Evolutionary conservation across 2,113 vertebrate species (phyloP).

Genomic region (Potamarius usumacintae): DNA sequence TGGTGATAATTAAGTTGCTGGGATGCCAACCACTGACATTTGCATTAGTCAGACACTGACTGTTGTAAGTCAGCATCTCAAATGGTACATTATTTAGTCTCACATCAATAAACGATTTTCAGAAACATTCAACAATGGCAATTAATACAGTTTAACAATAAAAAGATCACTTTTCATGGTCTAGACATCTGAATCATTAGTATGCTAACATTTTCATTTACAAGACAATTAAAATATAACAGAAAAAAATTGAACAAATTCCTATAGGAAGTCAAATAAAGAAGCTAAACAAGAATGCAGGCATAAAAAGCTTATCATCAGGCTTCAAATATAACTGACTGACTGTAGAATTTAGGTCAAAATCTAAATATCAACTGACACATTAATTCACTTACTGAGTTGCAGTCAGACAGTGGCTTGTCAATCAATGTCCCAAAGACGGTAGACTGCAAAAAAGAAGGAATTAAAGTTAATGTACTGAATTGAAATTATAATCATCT

Average conservation of each 20-base stretch:
- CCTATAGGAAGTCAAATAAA: background rate
- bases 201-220: background rate
- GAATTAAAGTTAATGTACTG: background rate
- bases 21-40: constrained; percentile 47
- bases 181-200: background rate
- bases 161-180: background rate
- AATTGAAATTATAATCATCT: background rate
- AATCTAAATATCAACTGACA: background rate
- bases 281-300: background rate
- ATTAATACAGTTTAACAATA: background rate
- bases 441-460: background rate
- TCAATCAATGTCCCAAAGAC: background rate
- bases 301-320: background rate
- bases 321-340: background rate
- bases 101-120: background rate
- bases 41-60: constrained; percentile 23
- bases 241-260: background rate
- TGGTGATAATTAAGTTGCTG: constrained; percentile 60
- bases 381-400: background rate
- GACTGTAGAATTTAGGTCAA: background rate
- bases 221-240: background rate
- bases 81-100: background rate
- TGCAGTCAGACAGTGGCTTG: background rate
- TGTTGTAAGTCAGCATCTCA: background rate
- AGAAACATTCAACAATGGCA: background rate